These are phyloP conservation scores for Elysia chlorotica DNA, from an alignment of 1,140 invertebrate genomes.

Conservation along the genomic window DNA sequence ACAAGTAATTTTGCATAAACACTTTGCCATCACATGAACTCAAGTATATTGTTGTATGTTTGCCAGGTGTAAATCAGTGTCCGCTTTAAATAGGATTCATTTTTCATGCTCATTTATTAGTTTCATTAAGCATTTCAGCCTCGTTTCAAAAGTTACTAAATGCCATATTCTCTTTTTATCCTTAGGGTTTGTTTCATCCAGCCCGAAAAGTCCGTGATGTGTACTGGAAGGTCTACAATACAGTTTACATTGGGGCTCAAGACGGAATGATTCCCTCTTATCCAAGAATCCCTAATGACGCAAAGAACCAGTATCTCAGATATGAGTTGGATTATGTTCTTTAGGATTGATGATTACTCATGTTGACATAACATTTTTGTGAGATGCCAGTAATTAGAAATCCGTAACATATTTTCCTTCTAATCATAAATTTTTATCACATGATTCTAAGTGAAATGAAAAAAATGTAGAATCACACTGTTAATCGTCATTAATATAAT, in stretches of 20 bases:
- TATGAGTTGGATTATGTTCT: conserved; percentile 97
- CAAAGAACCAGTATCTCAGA: conserved; percentile 92
- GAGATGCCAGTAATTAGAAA: neutral
- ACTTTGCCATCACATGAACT: no score
- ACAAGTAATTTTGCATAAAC: no score
- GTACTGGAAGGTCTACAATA: conserved; percentile 99
- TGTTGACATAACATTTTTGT: neutral
- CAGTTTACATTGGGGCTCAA: conserved; percentile 97
- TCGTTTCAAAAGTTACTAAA: neutral
- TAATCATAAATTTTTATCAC: neutral
- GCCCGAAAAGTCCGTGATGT: conserved; percentile 98
- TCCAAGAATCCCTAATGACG: conserved; percentile 91
- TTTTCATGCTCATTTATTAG: no score
- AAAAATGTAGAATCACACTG: neutral
- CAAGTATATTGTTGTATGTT: no score
- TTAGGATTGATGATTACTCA: conserved; percentile 65
- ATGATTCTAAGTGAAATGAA: neutral
- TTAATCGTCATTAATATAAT: neutral
- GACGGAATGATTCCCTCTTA: conserved; percentile 98
- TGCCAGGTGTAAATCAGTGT: no score
- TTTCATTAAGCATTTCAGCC: neutral
- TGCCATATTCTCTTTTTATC: neutral
- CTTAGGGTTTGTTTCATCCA: conserved; percentile 95
- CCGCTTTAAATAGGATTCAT: no score
- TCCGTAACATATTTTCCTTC: neutral